phyloP scores from a whole-genome alignment of 2,113 vertebrate genomes.

The Perca flavescens region DNA sequence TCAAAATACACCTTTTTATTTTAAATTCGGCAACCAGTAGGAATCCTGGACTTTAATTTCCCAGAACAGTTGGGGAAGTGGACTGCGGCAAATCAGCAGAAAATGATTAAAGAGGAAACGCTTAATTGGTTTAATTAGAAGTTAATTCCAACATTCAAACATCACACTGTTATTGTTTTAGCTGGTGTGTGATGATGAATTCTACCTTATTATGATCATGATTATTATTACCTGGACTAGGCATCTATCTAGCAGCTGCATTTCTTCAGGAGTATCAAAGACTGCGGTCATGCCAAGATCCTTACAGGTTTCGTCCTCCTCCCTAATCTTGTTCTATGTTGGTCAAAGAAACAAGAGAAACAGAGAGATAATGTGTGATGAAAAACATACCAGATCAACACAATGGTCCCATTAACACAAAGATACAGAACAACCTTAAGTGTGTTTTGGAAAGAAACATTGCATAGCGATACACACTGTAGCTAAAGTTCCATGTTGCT shows the following conservation, averaged over 20 bases:
- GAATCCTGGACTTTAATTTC: not conserved
- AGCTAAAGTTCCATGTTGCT: not conserved
- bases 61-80: not conserved
- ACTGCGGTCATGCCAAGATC: not conserved
- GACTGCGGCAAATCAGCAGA: not conserved
- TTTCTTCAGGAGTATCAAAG: slow-evolving; percentile 10
- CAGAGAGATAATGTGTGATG: not conserved
- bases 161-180: slow-evolving; percentile 7
- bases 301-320: not conserved
- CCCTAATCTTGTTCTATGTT: slow-evolving; percentile 32
- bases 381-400: not conserved
- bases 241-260: not conserved
- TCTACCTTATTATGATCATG: not conserved
- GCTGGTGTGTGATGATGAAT: not conserved
- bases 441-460: not conserved
- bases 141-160: not conserved
- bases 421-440: not conserved
- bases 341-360: not conserved
- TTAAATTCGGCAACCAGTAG: not conserved
- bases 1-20: not conserved
- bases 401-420: not conserved
- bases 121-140: slow-evolving; percentile 5
- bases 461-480: not conserved
- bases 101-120: not conserved
- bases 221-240: slow-evolving; percentile 44